Evolutionary conservation across 53 echinoderm and acorn worm genomes (phyloP).

Genomic region (Mesocentrotus franciscanus): DNA sequence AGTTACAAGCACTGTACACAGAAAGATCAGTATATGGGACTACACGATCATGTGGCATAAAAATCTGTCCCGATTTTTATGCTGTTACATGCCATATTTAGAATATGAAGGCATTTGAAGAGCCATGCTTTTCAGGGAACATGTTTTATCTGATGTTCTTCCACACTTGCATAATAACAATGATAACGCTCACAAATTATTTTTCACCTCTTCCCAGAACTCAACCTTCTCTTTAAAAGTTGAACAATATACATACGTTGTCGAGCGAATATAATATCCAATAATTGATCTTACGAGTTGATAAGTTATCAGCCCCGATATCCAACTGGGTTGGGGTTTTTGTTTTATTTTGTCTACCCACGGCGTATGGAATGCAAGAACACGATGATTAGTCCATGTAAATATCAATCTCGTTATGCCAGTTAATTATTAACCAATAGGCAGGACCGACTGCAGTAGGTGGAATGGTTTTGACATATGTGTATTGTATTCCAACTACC

Average conservation of each 20-base stretch:
- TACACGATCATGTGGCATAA: too few relatives aligned
- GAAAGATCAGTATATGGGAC: too few relatives aligned
- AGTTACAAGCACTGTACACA: too few relatives aligned
- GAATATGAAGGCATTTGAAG: too few relatives aligned
- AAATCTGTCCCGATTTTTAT: too few relatives aligned
- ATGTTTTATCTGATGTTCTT: too few relatives aligned
- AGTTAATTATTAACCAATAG: constrained; percentile 61
- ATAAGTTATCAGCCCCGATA: background rate
- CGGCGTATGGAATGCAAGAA: constrained; percentile 46
- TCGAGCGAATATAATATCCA: background rate
- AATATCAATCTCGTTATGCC: constrained; percentile 36
- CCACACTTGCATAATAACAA: too few relatives aligned
- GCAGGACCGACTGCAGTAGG: background rate
- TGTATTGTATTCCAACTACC: background rate
- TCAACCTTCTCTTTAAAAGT: too few relatives aligned
- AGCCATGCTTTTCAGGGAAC: too few relatives aligned
- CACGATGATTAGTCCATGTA: constrained; percentile 54
- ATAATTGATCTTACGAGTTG: background rate
- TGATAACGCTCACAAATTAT: too few relatives aligned
- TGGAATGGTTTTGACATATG: background rate
- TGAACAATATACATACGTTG: background rate
- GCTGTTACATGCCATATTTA: too few relatives aligned
- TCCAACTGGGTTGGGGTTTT: constrained; percentile 12
- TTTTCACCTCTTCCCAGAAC: too few relatives aligned
- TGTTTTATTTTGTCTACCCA: constrained; percentile 1